Percentiles rank a stretch among this genome's conserved stretches.
Evolutionary conservation across 2,888 invertebrate species (phyloP).

Genomic region (Synergus itoensis): DNA sequence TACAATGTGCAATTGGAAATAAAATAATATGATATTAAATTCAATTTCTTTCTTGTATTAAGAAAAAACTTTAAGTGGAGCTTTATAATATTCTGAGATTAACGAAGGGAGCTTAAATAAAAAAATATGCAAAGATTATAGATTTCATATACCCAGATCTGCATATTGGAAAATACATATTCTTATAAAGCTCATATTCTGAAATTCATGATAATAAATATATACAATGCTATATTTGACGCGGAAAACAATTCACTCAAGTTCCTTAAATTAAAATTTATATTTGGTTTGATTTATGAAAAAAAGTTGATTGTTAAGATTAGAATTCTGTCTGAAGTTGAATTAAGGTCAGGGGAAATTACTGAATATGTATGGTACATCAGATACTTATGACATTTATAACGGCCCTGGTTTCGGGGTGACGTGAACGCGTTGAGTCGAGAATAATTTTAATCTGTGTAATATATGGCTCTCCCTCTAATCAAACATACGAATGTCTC

Average conservation of each 20-base stretch:
- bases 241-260: too few relatives aligned
- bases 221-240: too few relatives aligned
- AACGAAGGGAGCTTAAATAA: background rate
- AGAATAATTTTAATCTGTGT: constrained; percentile 35
- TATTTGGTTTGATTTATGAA: background rate
- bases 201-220: background rate
- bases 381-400: constrained; percentile 16
- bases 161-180: background rate
- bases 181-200: too few relatives aligned
- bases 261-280: background rate
- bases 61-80: background rate
- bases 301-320: background rate
- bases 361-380: constrained; percentile 25
- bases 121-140: constrained; percentile 17
- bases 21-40: constrained; percentile 8
- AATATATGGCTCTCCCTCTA: constrained; percentile 23
- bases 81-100: constrained; percentile 1
- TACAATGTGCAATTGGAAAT: constrained; percentile 9
- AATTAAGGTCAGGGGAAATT: constrained; percentile 34
- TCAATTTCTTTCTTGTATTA: background rate
- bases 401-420: constrained; percentile 29
- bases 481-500: constrained; percentile 32
- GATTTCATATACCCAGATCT: background rate
- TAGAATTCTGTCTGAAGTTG: constrained; percentile 15
- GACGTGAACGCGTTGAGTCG: constrained; percentile 26